phyloP scores from a whole-genome alignment of 2,113 vertebrate genomes.

The Neodon shergylaensis region DNA sequence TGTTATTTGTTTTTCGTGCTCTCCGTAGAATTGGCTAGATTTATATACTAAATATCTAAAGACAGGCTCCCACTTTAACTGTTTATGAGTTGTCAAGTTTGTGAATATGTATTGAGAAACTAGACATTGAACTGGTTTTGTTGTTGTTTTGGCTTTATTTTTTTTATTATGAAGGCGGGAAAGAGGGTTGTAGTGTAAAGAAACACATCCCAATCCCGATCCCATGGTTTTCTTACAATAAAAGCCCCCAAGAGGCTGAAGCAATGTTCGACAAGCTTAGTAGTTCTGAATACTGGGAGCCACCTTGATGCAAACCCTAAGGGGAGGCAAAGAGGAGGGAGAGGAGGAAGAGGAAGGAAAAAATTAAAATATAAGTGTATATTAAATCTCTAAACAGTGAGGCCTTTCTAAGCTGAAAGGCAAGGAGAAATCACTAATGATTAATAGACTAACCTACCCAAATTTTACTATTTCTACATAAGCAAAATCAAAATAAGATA shows the following conservation, averaged over 20 bases:
- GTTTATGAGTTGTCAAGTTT: conserved; percentile 59
- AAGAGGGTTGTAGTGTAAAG: background rate
- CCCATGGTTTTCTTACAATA: conserved; percentile 38
- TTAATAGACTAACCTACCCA: conserved; percentile 50
- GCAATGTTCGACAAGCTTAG: background rate
- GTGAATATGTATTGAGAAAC: background rate
- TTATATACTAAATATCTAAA: conserved; percentile 73
- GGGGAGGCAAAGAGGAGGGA: background rate
- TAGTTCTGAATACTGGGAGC: conserved; percentile 30
- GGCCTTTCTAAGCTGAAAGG: conserved; percentile 32
- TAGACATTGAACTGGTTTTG: conserved; percentile 51
- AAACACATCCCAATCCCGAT: conserved; percentile 32
- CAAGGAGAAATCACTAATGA: conserved; percentile 31
- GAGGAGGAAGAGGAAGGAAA: background rate
- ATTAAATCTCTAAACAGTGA: background rate
- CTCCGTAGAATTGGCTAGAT: conserved; percentile 68
- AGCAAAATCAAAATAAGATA: conserved; percentile 50
- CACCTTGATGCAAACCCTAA: background rate
- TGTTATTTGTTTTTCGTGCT: conserved; percentile 51
- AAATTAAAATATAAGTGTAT: background rate
- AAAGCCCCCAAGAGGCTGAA: conserved; percentile 1
- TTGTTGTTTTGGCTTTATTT: background rate
- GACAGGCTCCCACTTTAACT: conserved; percentile 56
- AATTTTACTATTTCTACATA: background rate
- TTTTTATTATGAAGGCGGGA: background rate